Conservation (phyloP, 2,888 invertebrate genomes). For the Scaptomyza parva region DNA sequence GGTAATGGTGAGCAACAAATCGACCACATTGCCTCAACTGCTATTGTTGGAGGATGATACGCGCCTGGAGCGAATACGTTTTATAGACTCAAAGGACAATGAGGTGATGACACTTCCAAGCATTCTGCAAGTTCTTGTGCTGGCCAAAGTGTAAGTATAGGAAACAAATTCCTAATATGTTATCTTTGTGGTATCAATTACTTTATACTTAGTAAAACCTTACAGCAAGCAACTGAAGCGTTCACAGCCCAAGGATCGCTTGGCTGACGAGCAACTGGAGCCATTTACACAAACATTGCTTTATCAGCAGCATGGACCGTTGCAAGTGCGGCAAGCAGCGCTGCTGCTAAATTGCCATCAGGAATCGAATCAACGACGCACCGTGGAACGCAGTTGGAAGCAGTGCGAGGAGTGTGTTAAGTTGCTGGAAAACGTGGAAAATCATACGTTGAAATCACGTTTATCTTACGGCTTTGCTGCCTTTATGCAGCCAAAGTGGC, state of each 20-base stretch:
- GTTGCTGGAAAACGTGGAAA: conserved; percentile 82
- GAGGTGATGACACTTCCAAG: conserved; percentile 87
- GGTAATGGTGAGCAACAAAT: conserved; percentile 84
- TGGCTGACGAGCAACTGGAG: conserved; percentile 92
- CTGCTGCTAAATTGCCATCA: conserved; percentile 91
- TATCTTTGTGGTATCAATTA: too few species aligned
- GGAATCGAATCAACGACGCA: conserved; percentile 91
- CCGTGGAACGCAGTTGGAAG: conserved; percentile 94
- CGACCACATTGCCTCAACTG: conserved; percentile 87
- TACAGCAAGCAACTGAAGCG: conserved; percentile 88
- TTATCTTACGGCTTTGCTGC: conserved; percentile 89
- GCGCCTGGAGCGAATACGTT: conserved; percentile 91
- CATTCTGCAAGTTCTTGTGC: conserved; percentile 91
- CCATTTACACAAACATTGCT: conserved; percentile 90
- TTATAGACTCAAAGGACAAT: conserved; percentile 87
- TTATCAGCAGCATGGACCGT: conserved; percentile 89
- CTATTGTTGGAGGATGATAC: conserved; percentile 94
- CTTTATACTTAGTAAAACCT: too few species aligned
- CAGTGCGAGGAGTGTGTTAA: conserved; percentile 93
- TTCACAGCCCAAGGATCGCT: conserved; percentile 91
- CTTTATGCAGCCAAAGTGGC: conserved; percentile 91
- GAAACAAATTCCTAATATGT: not conserved
- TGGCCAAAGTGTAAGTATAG: conserved; percentile 89
- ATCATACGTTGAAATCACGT: conserved; percentile 77
- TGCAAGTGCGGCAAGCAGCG: conserved; percentile 91